Conservation (phyloP, 2,888 invertebrate species). For the Pseudanteris insignis region DNA sequence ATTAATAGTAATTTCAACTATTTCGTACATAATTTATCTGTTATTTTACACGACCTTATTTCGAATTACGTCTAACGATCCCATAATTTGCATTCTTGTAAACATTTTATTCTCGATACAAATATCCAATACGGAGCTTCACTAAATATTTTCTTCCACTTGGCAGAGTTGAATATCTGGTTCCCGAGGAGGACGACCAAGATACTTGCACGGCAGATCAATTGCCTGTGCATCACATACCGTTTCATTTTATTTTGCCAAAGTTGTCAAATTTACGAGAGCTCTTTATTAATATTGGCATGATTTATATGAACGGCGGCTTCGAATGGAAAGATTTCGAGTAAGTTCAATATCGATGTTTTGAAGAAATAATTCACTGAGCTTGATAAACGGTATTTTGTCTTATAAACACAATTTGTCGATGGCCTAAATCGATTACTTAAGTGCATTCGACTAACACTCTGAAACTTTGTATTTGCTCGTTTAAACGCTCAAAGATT, state of each 20-base stretch:
- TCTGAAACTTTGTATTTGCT: not conserved
- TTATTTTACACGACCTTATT: too few species aligned
- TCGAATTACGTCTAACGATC: too few species aligned
- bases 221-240: slow-evolving; percentile 70
- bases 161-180: slow-evolving; percentile 58
- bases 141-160: not conserved
- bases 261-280: slow-evolving; percentile 70
- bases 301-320: slow-evolving; percentile 68
- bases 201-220: slow-evolving; percentile 60
- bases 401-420: slow-evolving; percentile 7
- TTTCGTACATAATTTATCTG: too few species aligned
- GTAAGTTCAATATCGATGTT: slow-evolving; percentile 46
- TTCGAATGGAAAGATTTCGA: slow-evolving; percentile 73
- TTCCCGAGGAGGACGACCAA: slow-evolving; percentile 61
- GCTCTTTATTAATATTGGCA: slow-evolving; percentile 66
- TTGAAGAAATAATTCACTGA: slow-evolving; percentile 2
- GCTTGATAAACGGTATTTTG: slow-evolving; percentile 1
- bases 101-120: not conserved
- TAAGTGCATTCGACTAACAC: slow-evolving; percentile 8
- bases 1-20: too few species aligned
- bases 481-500: not conserved
- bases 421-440: not conserved
- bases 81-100: too few species aligned
- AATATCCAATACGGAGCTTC: not conserved
- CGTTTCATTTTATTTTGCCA: slow-evolving; percentile 69